Percentiles rank a stretch among this genome's conserved stretches.
Conservation (phyloP, 2,888 invertebrate species). For the Cotesia congregata region DNA sequence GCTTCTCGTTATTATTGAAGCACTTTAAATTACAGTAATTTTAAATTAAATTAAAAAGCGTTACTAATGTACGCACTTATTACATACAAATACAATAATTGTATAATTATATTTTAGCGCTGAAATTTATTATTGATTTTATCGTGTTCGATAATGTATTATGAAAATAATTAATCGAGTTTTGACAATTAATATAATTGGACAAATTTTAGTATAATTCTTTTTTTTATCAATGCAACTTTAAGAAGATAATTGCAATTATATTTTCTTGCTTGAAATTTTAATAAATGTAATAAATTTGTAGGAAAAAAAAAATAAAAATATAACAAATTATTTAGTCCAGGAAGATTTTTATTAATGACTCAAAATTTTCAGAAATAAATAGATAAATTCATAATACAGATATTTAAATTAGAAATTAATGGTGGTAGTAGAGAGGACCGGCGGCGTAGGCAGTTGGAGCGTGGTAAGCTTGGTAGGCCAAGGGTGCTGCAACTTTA, state of each 20-base stretch:
- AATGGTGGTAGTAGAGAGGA: conserved; percentile 25
- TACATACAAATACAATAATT: background rate
- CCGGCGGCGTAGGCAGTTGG: conserved; percentile 45
- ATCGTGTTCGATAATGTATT: too few species aligned
- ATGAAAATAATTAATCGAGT: too few species aligned
- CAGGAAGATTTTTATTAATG: background rate
- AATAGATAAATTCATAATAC: conserved; percentile 15
- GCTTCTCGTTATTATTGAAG: background rate
- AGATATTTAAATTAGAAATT: conserved; percentile 14
- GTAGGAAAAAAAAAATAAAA: background rate
- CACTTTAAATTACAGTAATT: background rate
- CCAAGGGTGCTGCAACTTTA: conserved; percentile 44
- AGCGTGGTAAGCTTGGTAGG: conserved; percentile 2
- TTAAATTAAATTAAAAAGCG: background rate
- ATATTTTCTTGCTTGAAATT: too few species aligned
- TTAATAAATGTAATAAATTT: background rate
- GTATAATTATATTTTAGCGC: background rate
- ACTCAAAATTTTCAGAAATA: background rate
- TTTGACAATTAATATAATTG: too few species aligned
- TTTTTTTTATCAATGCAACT: too few species aligned
- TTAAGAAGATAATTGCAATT: too few species aligned
- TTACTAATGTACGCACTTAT: background rate
- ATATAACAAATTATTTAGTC: background rate
- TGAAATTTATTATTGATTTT: too few species aligned
- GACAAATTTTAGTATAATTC: too few species aligned